Evolutionary conservation across 2,113 vertebrate species (phyloP).

Genomic region (Noturus placidus): DNA sequence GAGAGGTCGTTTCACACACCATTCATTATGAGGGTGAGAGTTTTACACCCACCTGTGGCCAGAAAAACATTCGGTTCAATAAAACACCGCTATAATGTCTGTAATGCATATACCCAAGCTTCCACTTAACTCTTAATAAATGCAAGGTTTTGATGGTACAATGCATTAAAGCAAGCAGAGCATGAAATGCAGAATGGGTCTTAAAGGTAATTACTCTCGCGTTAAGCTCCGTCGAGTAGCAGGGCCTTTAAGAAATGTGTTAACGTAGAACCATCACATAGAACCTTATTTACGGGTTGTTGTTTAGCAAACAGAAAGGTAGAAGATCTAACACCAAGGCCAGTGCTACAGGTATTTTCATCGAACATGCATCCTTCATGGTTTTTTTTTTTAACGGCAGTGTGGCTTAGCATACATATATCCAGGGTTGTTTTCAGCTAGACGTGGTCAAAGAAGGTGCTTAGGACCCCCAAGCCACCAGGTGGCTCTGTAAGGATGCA

Average conservation of each 20-base stretch:
- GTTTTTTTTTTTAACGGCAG: background rate
- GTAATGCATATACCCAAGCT: background rate
- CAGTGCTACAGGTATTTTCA: background rate
- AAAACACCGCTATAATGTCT: background rate
- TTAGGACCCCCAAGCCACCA: background rate
- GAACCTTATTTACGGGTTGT: background rate
- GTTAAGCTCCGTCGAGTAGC: background rate
- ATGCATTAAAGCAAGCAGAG: constrained; percentile 7
- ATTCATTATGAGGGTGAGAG: constrained; percentile 28
- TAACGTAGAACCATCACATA: background rate
- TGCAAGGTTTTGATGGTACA: background rate
- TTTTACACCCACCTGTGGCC: constrained; percentile 26
- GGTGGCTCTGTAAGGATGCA: background rate
- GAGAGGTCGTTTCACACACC: constrained; percentile 37
- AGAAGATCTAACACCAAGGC: background rate
- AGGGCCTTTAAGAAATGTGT: background rate
- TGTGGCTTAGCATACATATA: background rate
- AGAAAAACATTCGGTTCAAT: background rate
- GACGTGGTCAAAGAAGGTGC: background rate
- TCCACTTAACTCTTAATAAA: background rate
- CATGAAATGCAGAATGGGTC: background rate
- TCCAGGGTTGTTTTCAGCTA: background rate
- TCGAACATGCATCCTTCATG: background rate
- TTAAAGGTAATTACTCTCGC: background rate
- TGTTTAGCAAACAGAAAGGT: background rate